Evolutionary conservation across 2,797 vertebrate species (phyloP).

Genomic region (Babyrousa celebensis): DNA sequence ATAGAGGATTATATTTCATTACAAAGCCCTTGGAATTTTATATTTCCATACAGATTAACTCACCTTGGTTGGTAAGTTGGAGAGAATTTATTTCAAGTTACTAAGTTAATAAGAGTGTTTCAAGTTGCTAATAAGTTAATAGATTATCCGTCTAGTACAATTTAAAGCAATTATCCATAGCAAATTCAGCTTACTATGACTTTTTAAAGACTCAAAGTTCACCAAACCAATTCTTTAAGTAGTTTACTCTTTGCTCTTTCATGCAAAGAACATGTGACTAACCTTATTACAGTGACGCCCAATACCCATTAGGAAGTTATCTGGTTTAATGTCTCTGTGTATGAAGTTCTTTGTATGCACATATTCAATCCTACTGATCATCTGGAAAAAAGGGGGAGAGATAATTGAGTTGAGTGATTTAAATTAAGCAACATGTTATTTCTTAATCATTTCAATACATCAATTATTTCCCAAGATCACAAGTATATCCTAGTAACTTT

Average conservation of each 20-base stretch:
- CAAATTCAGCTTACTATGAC: slow-evolving; percentile 81
- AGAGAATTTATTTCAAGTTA: slow-evolving; percentile 80
- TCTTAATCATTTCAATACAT: slow-evolving; percentile 40
- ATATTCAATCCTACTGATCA: slow-evolving; percentile 99
- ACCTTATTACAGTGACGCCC: slow-evolving; percentile 99
- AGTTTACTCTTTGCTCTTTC: slow-evolving; percentile 85
- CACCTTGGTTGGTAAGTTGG: slow-evolving; percentile 75
- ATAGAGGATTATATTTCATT: slow-evolving; percentile 78
- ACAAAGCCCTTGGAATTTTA: slow-evolving; percentile 80
- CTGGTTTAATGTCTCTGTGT: slow-evolving; percentile 99
- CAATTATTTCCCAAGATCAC: not conserved
- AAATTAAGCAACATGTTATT: slow-evolving; percentile 69
- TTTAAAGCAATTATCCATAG: slow-evolving; percentile 82
- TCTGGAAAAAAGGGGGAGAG: slow-evolving; percentile 92
- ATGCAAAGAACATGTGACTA: slow-evolving; percentile 93
- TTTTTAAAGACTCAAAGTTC: slow-evolving; percentile 83
- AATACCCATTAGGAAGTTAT: slow-evolving; percentile 99
- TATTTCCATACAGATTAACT: slow-evolving; percentile 79
- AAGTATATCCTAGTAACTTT: not conserved
- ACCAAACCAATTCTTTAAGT: slow-evolving; percentile 81
- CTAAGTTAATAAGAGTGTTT: slow-evolving; percentile 78
- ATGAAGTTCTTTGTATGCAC: slow-evolving; percentile 99
- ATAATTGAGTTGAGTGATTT: slow-evolving; percentile 27
- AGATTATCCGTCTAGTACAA: slow-evolving; percentile 81
- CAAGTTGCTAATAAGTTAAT: slow-evolving; percentile 85